phyloP scores from a whole-genome alignment of 2,888 invertebrate species.

The Ditylenchus weischeri region DNA sequence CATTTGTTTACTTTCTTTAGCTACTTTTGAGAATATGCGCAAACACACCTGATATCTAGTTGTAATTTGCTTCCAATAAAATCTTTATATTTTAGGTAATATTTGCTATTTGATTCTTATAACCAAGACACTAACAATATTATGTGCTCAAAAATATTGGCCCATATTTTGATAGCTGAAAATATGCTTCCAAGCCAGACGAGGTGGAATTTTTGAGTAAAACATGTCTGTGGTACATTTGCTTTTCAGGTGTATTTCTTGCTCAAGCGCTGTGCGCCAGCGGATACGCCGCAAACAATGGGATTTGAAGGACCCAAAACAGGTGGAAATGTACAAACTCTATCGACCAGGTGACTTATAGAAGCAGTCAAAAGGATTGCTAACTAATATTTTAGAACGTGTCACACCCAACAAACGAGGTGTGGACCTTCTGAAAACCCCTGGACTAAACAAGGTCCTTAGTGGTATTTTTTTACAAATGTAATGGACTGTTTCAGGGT shows the following conservation, averaged over 20 bases:
- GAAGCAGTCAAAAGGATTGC: too few relatives aligned
- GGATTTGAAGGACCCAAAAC: slow-evolving; percentile 35
- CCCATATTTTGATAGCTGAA: too few relatives aligned
- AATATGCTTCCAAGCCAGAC: too few relatives aligned
- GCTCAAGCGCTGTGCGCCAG: background rate
- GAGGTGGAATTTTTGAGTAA: background rate
- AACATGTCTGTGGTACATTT: background rate
- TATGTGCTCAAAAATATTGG: too few relatives aligned
- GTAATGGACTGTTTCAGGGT: slow-evolving; percentile 70
- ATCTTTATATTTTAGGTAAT: too few relatives aligned
- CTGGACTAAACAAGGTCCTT: slow-evolving; percentile 61
- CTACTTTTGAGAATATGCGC: too few relatives aligned
- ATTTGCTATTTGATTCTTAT: too few relatives aligned
- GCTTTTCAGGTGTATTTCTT: background rate
- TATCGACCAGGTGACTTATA: slow-evolving; percentile 41
- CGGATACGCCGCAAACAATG: slow-evolving; percentile 13
- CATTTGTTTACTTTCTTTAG: too few relatives aligned
- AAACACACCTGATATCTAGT: too few relatives aligned
- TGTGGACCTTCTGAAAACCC: slow-evolving; percentile 62
- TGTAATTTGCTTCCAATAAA: too few relatives aligned
- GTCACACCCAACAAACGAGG: slow-evolving; percentile 59
- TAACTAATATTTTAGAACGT: slow-evolving; percentile 33
- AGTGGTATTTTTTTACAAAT: slow-evolving; percentile 11
- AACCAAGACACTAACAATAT: too few relatives aligned
- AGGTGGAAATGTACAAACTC: slow-evolving; percentile 50